Base-by-base conservation (phyloP, 2,888 invertebrate species). In the Marronus borbonicus region DNA sequence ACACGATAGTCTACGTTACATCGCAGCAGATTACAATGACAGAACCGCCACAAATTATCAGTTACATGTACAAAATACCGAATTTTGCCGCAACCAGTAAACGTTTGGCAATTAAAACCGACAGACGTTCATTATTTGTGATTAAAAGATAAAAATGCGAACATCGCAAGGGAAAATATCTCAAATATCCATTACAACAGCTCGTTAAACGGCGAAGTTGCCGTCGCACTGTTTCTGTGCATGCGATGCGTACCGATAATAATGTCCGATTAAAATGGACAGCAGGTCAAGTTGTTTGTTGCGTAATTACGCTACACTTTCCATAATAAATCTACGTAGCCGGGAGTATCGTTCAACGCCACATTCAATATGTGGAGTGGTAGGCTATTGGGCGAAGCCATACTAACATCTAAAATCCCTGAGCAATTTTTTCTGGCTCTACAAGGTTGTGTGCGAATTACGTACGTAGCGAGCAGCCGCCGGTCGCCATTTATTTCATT, bases 331-430 rank as follows among this genome's bases (percentile, higher is more conserved):
- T 58, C 39, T 55, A 58, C 72, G 72, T 58, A 14, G 39, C 39
- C 8, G 17, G 72, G 44, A 17, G 58, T 72, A 39, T 58, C 20
- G 55, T 58, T 20, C 55, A 24, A 58, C 24, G 39, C 39, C 20
- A 39, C 20, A 60, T 72, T 72, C 36, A 20, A 58, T 72, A 72
- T 58, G 36, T 72, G 39, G 72, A 72, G 36, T 58, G 39, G 58
- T 58, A 72, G 72, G 58, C 55, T 72, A 72, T 72, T 72, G 72
- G 58, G 58, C 39, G 72, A 72, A 72, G 72, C 72, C 72, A 72
- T 72, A 72, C 20, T 39, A 72, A 39, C 72, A 58, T 36, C 39
- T 72, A 72, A 72, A 72, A 58, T 60, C 72, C 60, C 44, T 36
- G 17, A 55, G 58, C 36, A 72, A 39, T 72, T 70, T 72, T 72